phyloP scores from a whole-genome alignment of 1,140 invertebrate species.

The Cheumatopsyche charites region DNA sequence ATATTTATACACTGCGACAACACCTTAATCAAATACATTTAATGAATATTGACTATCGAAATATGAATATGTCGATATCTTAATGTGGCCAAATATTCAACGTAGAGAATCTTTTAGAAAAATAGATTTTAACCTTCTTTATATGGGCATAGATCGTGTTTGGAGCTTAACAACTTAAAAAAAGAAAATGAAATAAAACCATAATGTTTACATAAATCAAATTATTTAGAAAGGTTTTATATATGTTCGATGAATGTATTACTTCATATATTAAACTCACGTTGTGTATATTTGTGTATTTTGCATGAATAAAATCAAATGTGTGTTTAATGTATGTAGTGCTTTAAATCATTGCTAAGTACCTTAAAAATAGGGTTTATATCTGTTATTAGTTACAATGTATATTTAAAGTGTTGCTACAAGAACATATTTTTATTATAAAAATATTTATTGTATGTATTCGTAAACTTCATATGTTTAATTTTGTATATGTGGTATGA shows the following conservation, averaged over 20 bases:
- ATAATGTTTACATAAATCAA: neutral
- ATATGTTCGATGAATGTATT: slow-evolving; percentile 5
- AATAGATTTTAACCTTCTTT: slow-evolving; percentile 26
- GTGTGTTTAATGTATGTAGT: slow-evolving; percentile 11
- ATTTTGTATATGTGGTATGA: slow-evolving; percentile 5
- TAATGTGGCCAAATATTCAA: slow-evolving; percentile 46
- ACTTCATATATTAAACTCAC: slow-evolving; percentile 10
- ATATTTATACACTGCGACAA: slow-evolving; percentile 1
- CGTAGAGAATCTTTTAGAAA: slow-evolving; percentile 33
- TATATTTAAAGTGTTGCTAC: slow-evolving; percentile 18
- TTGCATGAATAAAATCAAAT: neutral
- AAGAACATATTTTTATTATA: neutral
- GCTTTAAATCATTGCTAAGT: slow-evolving; percentile 1
- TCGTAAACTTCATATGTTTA: too few relatives aligned
- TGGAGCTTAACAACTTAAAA: slow-evolving; percentile 13
- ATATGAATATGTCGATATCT: slow-evolving; percentile 24
- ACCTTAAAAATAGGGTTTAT: slow-evolving; percentile 1
- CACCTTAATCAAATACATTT: slow-evolving; percentile 14
- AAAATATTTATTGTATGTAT: too few relatives aligned
- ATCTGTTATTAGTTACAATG: slow-evolving; percentile 11
- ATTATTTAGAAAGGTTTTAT: neutral
- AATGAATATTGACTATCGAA: slow-evolving; percentile 8
- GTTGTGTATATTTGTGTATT: neutral
- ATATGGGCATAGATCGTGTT: slow-evolving; percentile 21
- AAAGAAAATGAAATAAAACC: neutral